Evolutionary conservation across 2,113 vertebrate genomes (phyloP).

Genomic region (Lophura nycthemera): DNA sequence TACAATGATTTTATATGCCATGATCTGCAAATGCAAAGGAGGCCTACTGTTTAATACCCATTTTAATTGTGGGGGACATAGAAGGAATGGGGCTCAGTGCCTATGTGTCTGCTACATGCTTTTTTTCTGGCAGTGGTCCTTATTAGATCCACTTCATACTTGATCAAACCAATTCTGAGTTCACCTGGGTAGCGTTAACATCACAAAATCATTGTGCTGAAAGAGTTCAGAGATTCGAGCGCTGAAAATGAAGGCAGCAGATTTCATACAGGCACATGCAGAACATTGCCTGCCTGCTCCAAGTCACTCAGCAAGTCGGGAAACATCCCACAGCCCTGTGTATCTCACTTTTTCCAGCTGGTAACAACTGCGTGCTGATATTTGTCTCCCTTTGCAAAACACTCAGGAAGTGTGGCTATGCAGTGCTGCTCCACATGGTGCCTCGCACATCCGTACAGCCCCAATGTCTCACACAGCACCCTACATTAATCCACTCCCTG

Average conservation of each 20-base stretch:
- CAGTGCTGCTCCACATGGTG: background rate
- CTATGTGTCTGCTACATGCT: background rate
- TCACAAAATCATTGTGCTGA: background rate
- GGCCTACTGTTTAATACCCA: constrained; percentile 42
- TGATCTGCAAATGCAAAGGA: constrained; percentile 59
- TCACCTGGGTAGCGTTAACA: constrained; percentile 29
- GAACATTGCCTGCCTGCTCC: background rate
- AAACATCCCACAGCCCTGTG: background rate
- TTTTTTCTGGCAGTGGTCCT: background rate
- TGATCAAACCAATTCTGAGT: constrained; percentile 15
- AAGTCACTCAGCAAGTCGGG: background rate
- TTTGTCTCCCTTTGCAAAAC: constrained; percentile 17
- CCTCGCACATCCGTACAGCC: background rate
- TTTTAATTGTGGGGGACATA: constrained; percentile 15
- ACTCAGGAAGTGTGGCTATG: background rate
- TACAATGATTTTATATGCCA: constrained; percentile 64
- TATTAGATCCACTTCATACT: background rate
- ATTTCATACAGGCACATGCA: background rate
- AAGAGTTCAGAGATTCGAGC: background rate
- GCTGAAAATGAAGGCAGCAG: background rate
- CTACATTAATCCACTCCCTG: constrained; percentile 27
- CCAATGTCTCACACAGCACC: background rate
- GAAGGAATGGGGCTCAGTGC: background rate
- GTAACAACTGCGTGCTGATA: background rate
- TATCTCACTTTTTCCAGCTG: background rate